Evolutionary conservation across 2,113 vertebrate genomes (phyloP), one percentile per base, ranked within the genome.

Genomic region (Sorex araneus): DNA sequence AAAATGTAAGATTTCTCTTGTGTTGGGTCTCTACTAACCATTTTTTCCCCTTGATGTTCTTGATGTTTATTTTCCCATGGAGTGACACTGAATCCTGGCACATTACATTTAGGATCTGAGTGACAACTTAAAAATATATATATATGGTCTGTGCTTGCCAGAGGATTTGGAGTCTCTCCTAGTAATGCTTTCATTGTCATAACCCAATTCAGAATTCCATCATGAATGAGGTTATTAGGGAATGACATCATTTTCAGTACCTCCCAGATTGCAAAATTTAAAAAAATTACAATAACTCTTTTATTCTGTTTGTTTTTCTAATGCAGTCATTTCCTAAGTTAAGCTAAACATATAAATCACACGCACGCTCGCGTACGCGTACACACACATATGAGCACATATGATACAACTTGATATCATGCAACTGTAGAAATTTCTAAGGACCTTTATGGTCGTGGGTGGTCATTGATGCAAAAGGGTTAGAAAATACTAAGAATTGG

Each of bases 191-290:
- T 88, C 28, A 63, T 73, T 92, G 88, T 85, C 75, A 90, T 57
- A 95, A 94, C 63, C 70, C 79, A 73, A 81, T 79, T 91, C 78
- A 86, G 71, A 67, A 85, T 87, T 88, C 74, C 84, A 64, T 87
- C 63, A 75, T 34, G 86, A 87, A 82, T 83, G 70, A 92, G 43
- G 83, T 82, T 92, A 76, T 84, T 76, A 79, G 89, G 92, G 83
- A 95, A 83, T 92, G 92, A 94, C 92, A 77, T 90, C 79, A 95
- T 88, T 94, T 94, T 88, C 69, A 91, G 21, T 85, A 67, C 47
- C 43, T 93, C 71, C 85, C 78, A 88, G 66, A 47, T 16, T 54
- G 64, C 78, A 40, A 70, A 54, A 40, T 64, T 89, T 0, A 6
- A 92, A 88, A 74, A 74, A 73, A 73, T 12, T 21, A 21, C 15